These are phyloP conservation scores for Mixornis gularis DNA, from an alignment of 2,113 vertebrate genomes.

Conservation along the genomic window DNA sequence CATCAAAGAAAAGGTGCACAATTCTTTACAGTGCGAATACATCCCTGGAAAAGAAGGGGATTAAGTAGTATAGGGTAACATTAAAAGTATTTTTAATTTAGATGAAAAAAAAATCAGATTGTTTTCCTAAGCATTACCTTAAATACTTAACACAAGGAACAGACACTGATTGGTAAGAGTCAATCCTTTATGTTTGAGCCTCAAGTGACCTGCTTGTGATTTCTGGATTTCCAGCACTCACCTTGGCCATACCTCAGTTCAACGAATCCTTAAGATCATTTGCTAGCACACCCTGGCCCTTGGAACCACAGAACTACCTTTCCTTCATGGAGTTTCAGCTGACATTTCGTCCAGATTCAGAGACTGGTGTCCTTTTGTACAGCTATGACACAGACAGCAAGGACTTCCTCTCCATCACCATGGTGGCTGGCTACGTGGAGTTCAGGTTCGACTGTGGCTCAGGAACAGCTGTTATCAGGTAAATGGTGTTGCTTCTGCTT, in stretches of 20 bases:
- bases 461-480: slow-evolving; percentile 87
- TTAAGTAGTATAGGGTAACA: background rate
- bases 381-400: slow-evolving; percentile 85
- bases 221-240: slow-evolving; percentile 76
- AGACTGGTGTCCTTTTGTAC: slow-evolving; percentile 87
- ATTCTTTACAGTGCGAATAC: background rate
- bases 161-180: background rate
- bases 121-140: background rate
- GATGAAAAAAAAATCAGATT: background rate
- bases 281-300: slow-evolving; percentile 85
- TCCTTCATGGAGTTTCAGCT: slow-evolving; percentile 96
- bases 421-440: slow-evolving; percentile 83
- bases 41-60: background rate
- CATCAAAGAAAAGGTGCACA: background rate
- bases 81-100: background rate
- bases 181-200: background rate
- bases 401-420: slow-evolving; percentile 87
- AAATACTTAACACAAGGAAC: background rate
- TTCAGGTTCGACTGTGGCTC: slow-evolving; percentile 97
- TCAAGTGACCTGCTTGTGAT: background rate
- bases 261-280: slow-evolving; percentile 85
- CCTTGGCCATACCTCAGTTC: slow-evolving; percentile 85
- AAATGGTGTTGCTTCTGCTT: background rate
- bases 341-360: slow-evolving; percentile 78
- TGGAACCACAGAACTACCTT: slow-evolving; percentile 84